Evolutionary conservation across 2,888 invertebrate species (phyloP).

Genomic region (Zelleria hepariella): DNA sequence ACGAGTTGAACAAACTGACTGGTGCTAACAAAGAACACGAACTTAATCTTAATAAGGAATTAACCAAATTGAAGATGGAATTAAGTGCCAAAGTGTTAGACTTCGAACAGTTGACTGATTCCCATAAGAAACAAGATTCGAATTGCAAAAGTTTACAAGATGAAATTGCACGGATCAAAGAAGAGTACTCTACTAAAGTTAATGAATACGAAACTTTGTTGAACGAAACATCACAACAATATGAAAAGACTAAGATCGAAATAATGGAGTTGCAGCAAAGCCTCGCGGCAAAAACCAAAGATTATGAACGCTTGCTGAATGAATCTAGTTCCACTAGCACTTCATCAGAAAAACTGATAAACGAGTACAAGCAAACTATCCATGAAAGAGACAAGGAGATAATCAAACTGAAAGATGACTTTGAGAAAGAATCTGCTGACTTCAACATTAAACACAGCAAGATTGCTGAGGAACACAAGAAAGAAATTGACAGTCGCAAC

Average conservation of each 20-base stretch:
- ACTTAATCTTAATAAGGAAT: conserved; percentile 62
- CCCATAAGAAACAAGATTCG: conserved; percentile 49
- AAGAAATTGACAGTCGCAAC: conserved; percentile 65
- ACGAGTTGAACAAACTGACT: conserved; percentile 64
- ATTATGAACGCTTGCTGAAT: conserved; percentile 47
- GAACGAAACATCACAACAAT: conserved; percentile 52
- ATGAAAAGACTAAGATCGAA: conserved; percentile 54
- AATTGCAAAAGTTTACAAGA: conserved; percentile 47
- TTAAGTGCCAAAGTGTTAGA: conserved; percentile 70
- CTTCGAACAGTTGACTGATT: conserved; percentile 61
- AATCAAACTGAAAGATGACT: conserved; percentile 63
- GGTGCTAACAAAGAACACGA: conserved; percentile 63
- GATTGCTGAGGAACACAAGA: conserved; percentile 64
- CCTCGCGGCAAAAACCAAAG: conserved; percentile 49
- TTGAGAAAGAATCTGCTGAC: conserved; percentile 57
- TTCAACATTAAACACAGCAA: conserved; percentile 64
- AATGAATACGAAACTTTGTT: conserved; percentile 60
- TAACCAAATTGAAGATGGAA: conserved; percentile 68
- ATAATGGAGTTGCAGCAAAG: conserved; percentile 52
- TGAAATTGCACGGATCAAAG: conserved; percentile 47
- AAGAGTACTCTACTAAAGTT: conserved; percentile 51
- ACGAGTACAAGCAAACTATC: conserved; percentile 61
- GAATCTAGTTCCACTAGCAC: conserved; percentile 45
- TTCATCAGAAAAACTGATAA: conserved; percentile 53
- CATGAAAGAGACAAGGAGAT: conserved; percentile 70